Evolutionary conservation across 2,797 vertebrate species (phyloP).

Genomic region (Rhinoraja longicauda): DNA sequence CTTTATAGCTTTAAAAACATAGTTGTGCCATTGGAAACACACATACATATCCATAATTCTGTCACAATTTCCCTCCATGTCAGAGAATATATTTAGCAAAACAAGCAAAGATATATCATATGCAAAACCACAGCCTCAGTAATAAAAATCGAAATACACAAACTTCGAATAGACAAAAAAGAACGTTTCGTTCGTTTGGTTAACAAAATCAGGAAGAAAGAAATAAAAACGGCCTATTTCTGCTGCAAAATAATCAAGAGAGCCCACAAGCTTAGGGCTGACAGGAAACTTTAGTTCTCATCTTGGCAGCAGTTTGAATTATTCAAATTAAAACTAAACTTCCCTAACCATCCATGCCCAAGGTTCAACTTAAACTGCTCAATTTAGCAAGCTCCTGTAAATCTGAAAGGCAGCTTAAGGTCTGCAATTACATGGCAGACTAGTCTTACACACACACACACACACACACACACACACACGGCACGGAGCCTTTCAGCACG

Average conservation of each 20-base stretch:
- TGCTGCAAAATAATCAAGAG: background rate
- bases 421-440: constrained; percentile 36
- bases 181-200: too few relatives aligned
- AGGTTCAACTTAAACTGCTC: background rate
- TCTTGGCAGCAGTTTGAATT: background rate
- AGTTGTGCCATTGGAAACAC: background rate
- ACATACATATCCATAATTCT: background rate
- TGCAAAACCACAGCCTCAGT: too few relatives aligned
- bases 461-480: background rate
- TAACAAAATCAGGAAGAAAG: background rate
- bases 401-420: constrained; percentile 27
- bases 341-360: background rate
- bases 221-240: background rate
- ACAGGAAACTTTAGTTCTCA: background rate
- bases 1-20: background rate
- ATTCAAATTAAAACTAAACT: background rate
- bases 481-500: background rate
- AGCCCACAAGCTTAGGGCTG: background rate
- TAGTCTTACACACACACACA: background rate
- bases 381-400: background rate
- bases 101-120: background rate
- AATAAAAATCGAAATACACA: background rate
- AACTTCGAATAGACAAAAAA: background rate
- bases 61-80: background rate
- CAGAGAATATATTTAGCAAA: background rate